Percentiles rank a stretch among this genome's conserved stretches.
These are phyloP conservation scores for Encarsia formosa DNA, from an alignment of 2,888 invertebrate genomes.

Conservation along the genomic window DNA sequence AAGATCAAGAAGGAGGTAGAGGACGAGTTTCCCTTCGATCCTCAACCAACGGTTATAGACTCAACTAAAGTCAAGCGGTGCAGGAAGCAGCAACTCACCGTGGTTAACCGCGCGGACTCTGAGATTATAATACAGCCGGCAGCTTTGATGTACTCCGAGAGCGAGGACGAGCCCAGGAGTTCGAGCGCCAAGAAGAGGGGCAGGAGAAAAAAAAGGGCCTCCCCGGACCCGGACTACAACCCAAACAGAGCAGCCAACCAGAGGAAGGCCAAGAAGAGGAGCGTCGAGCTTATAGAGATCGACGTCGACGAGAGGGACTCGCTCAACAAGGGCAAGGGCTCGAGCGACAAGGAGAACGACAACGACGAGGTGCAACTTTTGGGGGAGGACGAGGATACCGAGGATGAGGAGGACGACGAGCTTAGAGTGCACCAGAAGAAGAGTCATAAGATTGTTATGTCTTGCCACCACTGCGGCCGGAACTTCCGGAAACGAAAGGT, in stretches of 20 bases:
- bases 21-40: slow-evolving; percentile 12
- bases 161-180: slow-evolving; percentile 32
- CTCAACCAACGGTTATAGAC: neutral
- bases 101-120: slow-evolving; percentile 46
- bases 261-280: slow-evolving; percentile 32
- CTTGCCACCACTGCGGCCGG: slow-evolving; percentile 41
- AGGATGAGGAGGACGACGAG: slow-evolving; percentile 30
- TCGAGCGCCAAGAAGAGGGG: slow-evolving; percentile 33
- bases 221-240: slow-evolving; percentile 36
- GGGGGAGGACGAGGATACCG: slow-evolving; percentile 49
- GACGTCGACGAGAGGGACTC: slow-evolving; percentile 35
- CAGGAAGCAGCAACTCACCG: slow-evolving; percentile 46
- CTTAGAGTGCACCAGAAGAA: neutral
- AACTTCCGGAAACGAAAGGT: slow-evolving; percentile 42
- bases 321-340: slow-evolving; percentile 45
- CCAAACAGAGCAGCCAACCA: slow-evolving; percentile 32
- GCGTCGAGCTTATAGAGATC: slow-evolving; percentile 45
- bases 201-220: slow-evolving; percentile 39
- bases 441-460: slow-evolving; percentile 19
- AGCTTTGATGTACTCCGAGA: slow-evolving; percentile 35
- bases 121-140: slow-evolving; percentile 50
- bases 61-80: slow-evolving; percentile 39
- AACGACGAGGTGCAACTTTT: too few species aligned
- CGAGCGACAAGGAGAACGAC: slow-evolving; percentile 49
- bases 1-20: slow-evolving; percentile 16